Percentiles rank a stretch among this genome's conserved stretches.
phyloP scores from a whole-genome alignment of 2,113 vertebrate species.

The Datnioides undecimradiatus region DNA sequence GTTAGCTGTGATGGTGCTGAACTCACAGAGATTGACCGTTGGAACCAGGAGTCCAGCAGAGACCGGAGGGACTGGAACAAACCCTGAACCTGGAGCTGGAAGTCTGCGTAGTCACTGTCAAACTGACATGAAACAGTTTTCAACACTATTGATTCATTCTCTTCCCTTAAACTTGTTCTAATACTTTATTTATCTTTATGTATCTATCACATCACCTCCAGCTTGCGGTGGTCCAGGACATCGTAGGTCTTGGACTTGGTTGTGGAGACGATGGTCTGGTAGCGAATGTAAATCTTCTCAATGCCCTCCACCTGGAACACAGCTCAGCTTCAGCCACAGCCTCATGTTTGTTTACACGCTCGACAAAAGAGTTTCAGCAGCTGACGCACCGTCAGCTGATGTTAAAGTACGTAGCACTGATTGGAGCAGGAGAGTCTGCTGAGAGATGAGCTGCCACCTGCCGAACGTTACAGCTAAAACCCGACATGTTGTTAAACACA shows the following conservation, averaged over 20 bases:
- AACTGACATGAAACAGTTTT: too few relatives aligned
- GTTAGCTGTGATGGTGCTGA: background rate
- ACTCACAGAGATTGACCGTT: constrained; percentile 83
- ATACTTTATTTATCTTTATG: too few relatives aligned
- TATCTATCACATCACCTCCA: constrained; percentile 77
- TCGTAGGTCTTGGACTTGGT: constrained; percentile 86
- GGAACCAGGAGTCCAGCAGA: constrained; percentile 86
- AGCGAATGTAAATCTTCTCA: constrained; percentile 83
- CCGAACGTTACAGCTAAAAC: too few relatives aligned
- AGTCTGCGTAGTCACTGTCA: constrained; percentile 88
- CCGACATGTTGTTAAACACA: too few relatives aligned
- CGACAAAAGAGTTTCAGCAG: too few relatives aligned
- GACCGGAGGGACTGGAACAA: constrained; percentile 84
- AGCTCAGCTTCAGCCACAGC: background rate
- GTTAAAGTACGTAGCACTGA: too few relatives aligned
- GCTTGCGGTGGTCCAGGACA: constrained; percentile 86
- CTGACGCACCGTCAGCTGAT: too few relatives aligned
- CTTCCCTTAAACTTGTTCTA: too few relatives aligned
- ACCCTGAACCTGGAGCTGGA: constrained; percentile 83
- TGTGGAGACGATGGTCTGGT: constrained; percentile 80
- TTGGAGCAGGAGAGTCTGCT: too few relatives aligned
- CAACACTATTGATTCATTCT: too few relatives aligned
- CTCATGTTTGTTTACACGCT: too few relatives aligned
- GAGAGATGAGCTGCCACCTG: too few relatives aligned
- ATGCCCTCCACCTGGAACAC: constrained; percentile 83